A percentile compares a stretch with the other conserved stretches of the same genome.
These are phyloP conservation scores for Zapornia atra DNA, from an alignment of 2,113 vertebrate genomes.

Conservation along the genomic window DNA sequence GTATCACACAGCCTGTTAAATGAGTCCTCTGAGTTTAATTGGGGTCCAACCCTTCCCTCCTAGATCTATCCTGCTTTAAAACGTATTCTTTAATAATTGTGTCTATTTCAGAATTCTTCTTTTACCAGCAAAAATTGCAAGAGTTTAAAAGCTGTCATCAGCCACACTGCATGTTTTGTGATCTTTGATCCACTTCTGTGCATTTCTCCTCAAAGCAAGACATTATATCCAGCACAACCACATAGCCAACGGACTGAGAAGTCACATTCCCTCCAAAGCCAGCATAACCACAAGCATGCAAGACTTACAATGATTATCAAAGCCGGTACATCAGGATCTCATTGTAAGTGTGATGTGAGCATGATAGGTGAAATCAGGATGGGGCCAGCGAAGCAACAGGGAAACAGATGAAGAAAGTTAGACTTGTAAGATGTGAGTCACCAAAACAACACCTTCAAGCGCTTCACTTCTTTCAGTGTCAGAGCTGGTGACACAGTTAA, in stretches of 20 bases:
- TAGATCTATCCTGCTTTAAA: neutral
- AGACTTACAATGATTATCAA: neutral
- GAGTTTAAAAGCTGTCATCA: slow-evolving; percentile 6
- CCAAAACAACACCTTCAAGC: slow-evolving; percentile 21
- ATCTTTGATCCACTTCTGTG: neutral
- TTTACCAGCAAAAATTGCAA: neutral
- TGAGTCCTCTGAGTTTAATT: neutral
- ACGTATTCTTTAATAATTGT: neutral
- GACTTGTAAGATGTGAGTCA: slow-evolving; percentile 17
- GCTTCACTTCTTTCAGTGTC: neutral
- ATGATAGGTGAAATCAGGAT: slow-evolving; percentile 16
- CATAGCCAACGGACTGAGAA: neutral
- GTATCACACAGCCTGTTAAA: neutral
- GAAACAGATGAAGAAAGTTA: slow-evolving; percentile 15
- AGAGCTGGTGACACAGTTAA: neutral
- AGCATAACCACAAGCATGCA: slow-evolving; percentile 9
- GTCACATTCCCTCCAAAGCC: neutral
- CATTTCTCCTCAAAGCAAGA: neutral
- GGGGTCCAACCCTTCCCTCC: neutral
- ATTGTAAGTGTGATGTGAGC: slow-evolving; percentile 5
- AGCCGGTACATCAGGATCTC: neutral
- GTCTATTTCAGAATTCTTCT: neutral
- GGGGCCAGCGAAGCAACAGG: neutral
- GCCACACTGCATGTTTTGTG: neutral
- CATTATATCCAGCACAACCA: neutral